Base-by-base conservation (phyloP, 2,888 invertebrate genomes). In the Pandemis corylana region DNA sequence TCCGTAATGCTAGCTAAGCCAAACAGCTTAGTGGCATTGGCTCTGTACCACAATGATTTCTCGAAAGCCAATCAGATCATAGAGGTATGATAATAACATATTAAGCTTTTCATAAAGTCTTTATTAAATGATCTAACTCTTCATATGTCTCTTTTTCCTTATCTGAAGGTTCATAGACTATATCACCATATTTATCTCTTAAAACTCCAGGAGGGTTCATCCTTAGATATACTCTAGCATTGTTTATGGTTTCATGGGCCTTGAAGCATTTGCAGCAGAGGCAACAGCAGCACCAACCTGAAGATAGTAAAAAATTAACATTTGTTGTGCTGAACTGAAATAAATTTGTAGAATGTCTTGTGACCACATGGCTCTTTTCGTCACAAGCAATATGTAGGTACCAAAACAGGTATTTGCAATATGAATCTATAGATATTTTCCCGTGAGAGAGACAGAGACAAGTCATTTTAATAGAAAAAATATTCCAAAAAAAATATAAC, bases 21-120 rank as follows among this genome's bases (percentile, higher is more conserved):
- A 0, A 96, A 96, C 78, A 96, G 96, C 78, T 91, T 98, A 63
- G 96, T 97, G n/a, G 95, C 96, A 56, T 94, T 97, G 85, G 97
- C 97, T 62, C 92, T 98, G 61, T 96, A 97, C 81, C 95, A 96
- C 76, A 96, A 96, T 74, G 96, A 97, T 85, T 96, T 96, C 79
- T 95, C 95, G 7, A 96, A 97, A 90, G 97, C 97, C 0, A 96
- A 96, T 82, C 96, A 97, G 90, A 97, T 98, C 76, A 96, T 97
- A 80, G 96, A 97, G 96, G 98, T 98, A 93, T 62, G 70, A 20
- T 67, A 69, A 76, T 59, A 56, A 51, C 67, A 56, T 59, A 66
- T 74, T 87, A 74, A 53, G 7, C 59, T 53, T 41, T 62, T 63
- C 42, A 91, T 67, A 96, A 86, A 77, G 94, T 95, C 83, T 93